Evolutionary conservation across 2,888 invertebrate genomes (phyloP).

Genomic region (Caenorhabditis auriculariae): DNA sequence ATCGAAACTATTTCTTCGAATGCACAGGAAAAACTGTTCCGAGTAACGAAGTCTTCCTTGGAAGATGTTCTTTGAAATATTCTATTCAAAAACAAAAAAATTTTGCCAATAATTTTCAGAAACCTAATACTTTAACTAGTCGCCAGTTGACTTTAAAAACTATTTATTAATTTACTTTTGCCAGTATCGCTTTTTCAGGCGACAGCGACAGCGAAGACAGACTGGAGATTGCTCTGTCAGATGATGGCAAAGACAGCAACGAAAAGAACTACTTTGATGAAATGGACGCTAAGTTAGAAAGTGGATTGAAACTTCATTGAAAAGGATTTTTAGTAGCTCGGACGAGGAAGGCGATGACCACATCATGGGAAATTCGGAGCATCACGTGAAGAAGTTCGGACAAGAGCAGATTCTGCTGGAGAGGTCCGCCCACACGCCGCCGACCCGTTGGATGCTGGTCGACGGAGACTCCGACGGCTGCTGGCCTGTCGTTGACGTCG

Average conservation of each 20-base stretch:
- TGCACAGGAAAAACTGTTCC: too few species aligned
- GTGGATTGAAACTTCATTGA: neutral
- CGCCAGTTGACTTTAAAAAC: too few species aligned
- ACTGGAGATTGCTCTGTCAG: conserved; percentile 10
- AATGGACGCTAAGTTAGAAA: conserved; percentile 8
- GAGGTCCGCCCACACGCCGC: conserved; percentile 58
- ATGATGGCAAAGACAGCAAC: conserved; percentile 13
- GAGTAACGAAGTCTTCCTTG: too few species aligned
- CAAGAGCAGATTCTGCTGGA: conserved; percentile 59
- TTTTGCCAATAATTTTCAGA: too few species aligned
- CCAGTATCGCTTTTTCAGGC: conserved; percentile 6
- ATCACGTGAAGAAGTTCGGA: conserved; percentile 46
- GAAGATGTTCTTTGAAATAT: too few species aligned
- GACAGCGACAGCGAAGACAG: conserved; percentile 34
- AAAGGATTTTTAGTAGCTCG: conserved; percentile 6
- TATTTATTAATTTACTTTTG: neutral
- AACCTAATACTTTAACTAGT: too few species aligned
- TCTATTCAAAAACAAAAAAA: too few species aligned
- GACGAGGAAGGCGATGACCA: conserved; percentile 45
- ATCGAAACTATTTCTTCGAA: too few species aligned
- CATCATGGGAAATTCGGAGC: conserved; percentile 14
- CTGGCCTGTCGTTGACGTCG: conserved; percentile 29
- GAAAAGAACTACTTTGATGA: conserved; percentile 25
- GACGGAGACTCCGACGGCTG: conserved; percentile 15
- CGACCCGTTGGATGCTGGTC: conserved; percentile 53